A percentile compares a stretch with the other conserved stretches of the same genome.
Conservation (phyloP, 23 tunicate genomes). For the Styela clava region DNA sequence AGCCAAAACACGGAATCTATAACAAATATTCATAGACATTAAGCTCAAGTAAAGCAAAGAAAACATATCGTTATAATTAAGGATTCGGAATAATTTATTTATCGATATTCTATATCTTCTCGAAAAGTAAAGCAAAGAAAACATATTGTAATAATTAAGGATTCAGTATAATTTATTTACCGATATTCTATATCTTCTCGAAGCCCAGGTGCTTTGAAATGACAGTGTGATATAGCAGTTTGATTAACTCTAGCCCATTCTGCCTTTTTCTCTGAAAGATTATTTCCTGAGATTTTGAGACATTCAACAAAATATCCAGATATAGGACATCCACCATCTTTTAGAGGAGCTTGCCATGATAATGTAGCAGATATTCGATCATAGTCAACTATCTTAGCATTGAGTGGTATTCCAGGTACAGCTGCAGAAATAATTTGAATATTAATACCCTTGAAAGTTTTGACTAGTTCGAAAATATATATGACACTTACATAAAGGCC, state of each 20-base stretch:
- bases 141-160: background rate
- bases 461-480: background rate
- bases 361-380: slow-evolving; percentile 68
- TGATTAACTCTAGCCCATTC: slow-evolving; percentile 75
- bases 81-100: background rate
- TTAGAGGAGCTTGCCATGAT: slow-evolving; percentile 75
- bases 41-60: background rate
- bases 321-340: slow-evolving; percentile 71
- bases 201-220: slow-evolving; percentile 60
- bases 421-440: slow-evolving; percentile 2
- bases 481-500: slow-evolving; percentile 39
- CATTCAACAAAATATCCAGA: slow-evolving; percentile 87
- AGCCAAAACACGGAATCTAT: slow-evolving; percentile 69
- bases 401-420: slow-evolving; percentile 74
- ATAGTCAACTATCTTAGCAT: slow-evolving; percentile 62
- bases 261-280: background rate
- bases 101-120: slow-evolving; percentile 63
- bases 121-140: slow-evolving; percentile 15
- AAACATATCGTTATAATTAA: background rate
- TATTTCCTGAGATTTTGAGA: background rate
- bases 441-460: background rate
- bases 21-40: background rate
- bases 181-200: slow-evolving; percentile 69
- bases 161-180: background rate
- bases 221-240: slow-evolving; percentile 21